Evolutionary conservation across 2,797 vertebrate genomes (phyloP), one percentile per base, ranked within the genome.

Genomic region (Smutsia gigantea): DNA sequence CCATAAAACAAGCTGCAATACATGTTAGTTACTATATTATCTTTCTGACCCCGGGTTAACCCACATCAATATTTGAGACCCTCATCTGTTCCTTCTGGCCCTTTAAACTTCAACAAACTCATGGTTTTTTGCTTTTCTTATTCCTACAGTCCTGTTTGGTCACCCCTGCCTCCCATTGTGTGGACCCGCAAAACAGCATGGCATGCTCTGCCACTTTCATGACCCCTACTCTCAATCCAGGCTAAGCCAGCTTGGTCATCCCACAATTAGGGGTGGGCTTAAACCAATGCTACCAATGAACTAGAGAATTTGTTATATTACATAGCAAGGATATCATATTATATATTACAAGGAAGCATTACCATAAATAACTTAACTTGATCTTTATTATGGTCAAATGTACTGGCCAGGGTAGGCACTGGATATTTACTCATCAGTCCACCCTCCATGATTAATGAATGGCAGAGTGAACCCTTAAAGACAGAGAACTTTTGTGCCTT

Each of bases 161-260:
- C 7, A 31, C 51, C 21, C 4, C 4, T 7, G 3, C 13, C 37
- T 46, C 0, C 3, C 14, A 9, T 8, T 18, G 39, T 5, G 31
- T 29, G 66, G 37, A 51, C 53, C 25, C 49, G 77, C 15, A 69
- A 37, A 87, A 42, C 18, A 64, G n/a, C 31, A 34, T 31, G 0
- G 12, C 18, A 9, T 27, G 23, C 25, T 83, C 61, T 77, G 19
- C 15, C 31, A 69, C 51, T 39, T 34, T 6, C 34, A 25, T 11
- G 31, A 9, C 10, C 2, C 59, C 59, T 10, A 7, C 3, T 64
- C 15, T 46, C 53, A 79, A 71, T 71, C 19, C 19, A 63, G 21
- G 8, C 57, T 34, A 51, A 81, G 34, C 19, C 42, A 69, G 34
- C 9, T 75, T 29, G 37, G 57, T 27, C 19, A 59, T 63, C 27